phyloP scores from a whole-genome alignment of 2,113 vertebrate genomes.

The Notarius quadriscutis region DNA sequence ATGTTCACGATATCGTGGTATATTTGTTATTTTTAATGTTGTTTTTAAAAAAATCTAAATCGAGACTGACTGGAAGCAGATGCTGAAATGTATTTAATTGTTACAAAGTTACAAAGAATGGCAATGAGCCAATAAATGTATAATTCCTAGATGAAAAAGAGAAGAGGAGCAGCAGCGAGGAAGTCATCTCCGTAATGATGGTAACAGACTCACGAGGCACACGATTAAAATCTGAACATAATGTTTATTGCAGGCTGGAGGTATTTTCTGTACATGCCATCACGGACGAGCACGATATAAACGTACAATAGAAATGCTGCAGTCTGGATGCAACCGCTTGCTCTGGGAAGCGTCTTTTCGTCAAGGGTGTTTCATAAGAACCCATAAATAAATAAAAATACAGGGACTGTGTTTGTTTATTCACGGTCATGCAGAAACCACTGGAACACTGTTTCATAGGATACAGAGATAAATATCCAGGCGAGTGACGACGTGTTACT shows the following conservation, averaged over 20 bases:
- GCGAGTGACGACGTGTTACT: conserved; percentile 36
- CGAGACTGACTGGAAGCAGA: too few species aligned
- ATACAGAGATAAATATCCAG: conserved; percentile 52
- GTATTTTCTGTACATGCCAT: conserved; percentile 95
- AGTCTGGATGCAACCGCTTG: conserved; percentile 82
- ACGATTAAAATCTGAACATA: conserved; percentile 59
- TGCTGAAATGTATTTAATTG: background rate
- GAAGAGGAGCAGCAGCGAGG: background rate
- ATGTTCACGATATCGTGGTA: background rate
- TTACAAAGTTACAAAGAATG: background rate
- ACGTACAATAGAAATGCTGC: conserved; percentile 84
- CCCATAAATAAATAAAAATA: conserved; percentile 52
- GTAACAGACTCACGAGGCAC: background rate
- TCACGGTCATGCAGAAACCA: conserved; percentile 87
- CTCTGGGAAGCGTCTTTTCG: conserved; percentile 78
- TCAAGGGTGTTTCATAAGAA: conserved; percentile 73
- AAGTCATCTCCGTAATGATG: background rate
- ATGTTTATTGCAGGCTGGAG: conserved; percentile 91
- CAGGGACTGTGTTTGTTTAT: conserved; percentile 64
- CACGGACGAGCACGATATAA: conserved; percentile 82
- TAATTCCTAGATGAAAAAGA: background rate
- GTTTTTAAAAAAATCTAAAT: background rate
- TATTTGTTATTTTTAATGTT: background rate
- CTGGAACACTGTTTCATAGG: conserved; percentile 78
- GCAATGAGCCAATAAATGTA: background rate